Conservation (phyloP, 2,113 vertebrate genomes). For the Silurus asotus region DNA sequence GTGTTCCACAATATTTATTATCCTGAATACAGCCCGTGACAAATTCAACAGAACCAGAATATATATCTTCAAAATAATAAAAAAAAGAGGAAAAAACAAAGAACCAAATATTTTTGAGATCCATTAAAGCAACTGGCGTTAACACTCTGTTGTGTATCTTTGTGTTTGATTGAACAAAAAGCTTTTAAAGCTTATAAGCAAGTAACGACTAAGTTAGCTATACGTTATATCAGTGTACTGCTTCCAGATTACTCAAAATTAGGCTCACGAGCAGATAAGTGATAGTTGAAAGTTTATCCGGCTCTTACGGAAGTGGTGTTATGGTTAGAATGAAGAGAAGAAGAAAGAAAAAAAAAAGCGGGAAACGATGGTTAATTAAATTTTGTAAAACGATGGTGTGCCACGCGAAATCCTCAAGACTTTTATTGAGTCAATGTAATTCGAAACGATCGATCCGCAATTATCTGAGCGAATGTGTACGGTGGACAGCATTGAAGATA, state of each 20-base stretch:
- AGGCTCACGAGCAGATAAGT: slow-evolving; percentile 14
- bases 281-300: not conserved
- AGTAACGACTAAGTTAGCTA: not conserved
- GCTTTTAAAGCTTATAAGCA: not conserved
- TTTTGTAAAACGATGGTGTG: not conserved
- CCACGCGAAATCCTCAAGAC: not conserved
- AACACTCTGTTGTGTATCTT: not conserved
- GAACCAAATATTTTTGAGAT: slow-evolving; percentile 26
- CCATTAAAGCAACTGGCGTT: slow-evolving; percentile 3
- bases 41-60: slow-evolving; percentile 49
- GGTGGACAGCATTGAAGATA: not conserved
- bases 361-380: not conserved
- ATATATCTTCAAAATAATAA: slow-evolving; percentile 24
- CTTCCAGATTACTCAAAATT: slow-evolving; percentile 23
- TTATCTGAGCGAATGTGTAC: not conserved
- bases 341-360: not conserved
- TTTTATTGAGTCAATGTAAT: not conserved
- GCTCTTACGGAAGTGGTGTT: not conserved
- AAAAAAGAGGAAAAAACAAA: not conserved
- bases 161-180: not conserved
- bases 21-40: slow-evolving; percentile 49
- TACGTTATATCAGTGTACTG: not conserved
- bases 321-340: not conserved
- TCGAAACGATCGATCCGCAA: not conserved
- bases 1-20: slow-evolving; percentile 57